phyloP scores from a whole-genome alignment of 2,888 invertebrate species.

The Drosophila setosimentum region DNA sequence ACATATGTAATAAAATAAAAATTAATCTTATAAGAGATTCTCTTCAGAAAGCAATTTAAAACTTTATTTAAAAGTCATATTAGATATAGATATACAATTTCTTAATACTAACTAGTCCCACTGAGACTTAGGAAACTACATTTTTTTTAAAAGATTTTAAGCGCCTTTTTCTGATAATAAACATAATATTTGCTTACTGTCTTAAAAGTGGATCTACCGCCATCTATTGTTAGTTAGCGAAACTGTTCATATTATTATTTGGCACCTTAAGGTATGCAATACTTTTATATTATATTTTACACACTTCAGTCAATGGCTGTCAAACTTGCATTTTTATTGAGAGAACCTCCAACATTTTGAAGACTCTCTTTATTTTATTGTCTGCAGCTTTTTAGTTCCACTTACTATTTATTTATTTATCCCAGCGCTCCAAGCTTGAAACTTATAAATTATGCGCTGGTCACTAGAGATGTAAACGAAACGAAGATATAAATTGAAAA shows the following conservation, averaged over 20 bases:
- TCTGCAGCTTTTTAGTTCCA: neutral
- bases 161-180: neutral
- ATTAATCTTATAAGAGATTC: neutral
- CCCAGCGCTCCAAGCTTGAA: neutral
- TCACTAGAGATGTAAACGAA: neutral
- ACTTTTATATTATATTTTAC: neutral
- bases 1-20: neutral
- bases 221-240: constrained; percentile 15
- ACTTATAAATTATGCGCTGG: neutral
- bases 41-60: neutral
- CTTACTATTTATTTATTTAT: neutral
- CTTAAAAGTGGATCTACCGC: neutral
- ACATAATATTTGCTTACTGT: neutral
- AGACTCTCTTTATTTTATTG: neutral
- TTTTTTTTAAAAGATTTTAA: neutral
- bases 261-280: constrained; percentile 34
- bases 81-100: neutral
- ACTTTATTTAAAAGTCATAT: neutral
- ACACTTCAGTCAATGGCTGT: neutral
- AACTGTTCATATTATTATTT: neutral
- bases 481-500: too few species aligned
- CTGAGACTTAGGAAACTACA: neutral
- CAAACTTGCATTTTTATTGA: constrained; percentile 6
- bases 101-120: neutral
- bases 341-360: too few species aligned